A percentile compares a stretch with the other conserved stretches of the same genome.
phyloP scores from a whole-genome alignment of 2,113 vertebrate genomes.

The Aythya baeri region DNA sequence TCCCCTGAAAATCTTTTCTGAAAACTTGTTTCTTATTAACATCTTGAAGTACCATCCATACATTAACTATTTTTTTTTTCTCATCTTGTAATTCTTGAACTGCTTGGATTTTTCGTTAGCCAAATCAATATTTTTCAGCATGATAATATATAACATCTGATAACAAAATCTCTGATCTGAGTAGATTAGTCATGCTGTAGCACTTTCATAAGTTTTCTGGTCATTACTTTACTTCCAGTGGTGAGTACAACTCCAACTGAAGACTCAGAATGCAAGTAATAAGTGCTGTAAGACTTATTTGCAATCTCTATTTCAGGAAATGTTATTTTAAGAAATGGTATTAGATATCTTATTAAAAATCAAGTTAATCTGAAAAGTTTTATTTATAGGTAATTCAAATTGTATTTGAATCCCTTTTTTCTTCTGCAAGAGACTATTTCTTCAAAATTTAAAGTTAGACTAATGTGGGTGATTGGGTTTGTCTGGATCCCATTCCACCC shows the following conservation, averaged over 20 bases:
- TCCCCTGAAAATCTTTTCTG: not conserved
- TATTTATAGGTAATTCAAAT: not conserved
- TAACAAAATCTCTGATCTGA: not conserved
- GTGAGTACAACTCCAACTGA: not conserved
- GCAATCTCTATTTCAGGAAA: not conserved
- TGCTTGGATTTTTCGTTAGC: not conserved
- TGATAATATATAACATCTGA: not conserved
- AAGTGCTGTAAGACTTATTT: not conserved
- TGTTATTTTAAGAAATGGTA: not conserved
- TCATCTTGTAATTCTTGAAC: not conserved
- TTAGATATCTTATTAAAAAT: not conserved
- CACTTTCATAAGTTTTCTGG: not conserved
- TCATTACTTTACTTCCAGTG: not conserved
- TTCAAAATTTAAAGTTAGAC: not conserved
- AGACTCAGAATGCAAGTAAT: not conserved
- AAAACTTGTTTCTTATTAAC: not conserved
- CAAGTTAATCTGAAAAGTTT: not conserved
- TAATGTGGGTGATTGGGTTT: not conserved
- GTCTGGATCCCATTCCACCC: not conserved
- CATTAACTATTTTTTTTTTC: not conserved
- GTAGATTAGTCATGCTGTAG: not conserved
- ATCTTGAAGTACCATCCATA: fast-evolving
- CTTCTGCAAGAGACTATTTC: not conserved
- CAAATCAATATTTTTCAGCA: not conserved
- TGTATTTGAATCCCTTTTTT: not conserved